Evolutionary conservation across 1,140 invertebrate species (phyloP).

Genomic region (Chrysopa pallens): DNA sequence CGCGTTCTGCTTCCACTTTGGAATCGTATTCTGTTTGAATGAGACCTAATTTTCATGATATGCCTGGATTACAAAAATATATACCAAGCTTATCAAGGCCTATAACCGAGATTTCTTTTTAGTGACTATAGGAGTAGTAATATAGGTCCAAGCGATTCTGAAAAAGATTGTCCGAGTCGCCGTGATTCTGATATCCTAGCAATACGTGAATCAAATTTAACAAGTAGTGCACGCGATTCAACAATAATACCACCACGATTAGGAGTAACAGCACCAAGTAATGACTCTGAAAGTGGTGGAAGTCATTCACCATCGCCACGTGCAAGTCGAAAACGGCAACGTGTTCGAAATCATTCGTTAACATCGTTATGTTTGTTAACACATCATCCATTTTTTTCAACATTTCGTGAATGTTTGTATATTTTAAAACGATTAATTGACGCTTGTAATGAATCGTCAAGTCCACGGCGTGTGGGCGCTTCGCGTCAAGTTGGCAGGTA

Average conservation of each 20-base stretch:
- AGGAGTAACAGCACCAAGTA: slow-evolving; percentile 44
- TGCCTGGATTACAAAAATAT: too few species aligned
- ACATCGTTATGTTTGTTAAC: slow-evolving; percentile 95
- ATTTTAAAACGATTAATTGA: slow-evolving; percentile 91
- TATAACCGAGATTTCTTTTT: too few species aligned
- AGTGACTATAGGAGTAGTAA: slow-evolving; percentile 85
- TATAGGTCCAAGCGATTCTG: slow-evolving; percentile 71
- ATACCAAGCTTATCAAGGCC: too few species aligned
- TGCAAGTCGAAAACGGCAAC: slow-evolving; percentile 60
- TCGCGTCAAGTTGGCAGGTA: slow-evolving; percentile 72
- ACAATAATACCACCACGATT: slow-evolving; percentile 41
- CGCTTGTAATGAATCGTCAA: slow-evolving; percentile 86
- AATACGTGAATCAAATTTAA: slow-evolving; percentile 13
- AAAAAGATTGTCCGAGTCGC: slow-evolving; percentile 55
- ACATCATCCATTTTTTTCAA: slow-evolving; percentile 97
- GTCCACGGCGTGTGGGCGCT: slow-evolving; percentile 70
- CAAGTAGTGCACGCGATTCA: slow-evolving; percentile 6
- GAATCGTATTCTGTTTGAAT: too few species aligned
- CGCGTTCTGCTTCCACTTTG: too few species aligned
- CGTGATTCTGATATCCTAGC: slow-evolving; percentile 41
- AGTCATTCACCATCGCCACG: slow-evolving; percentile 71
- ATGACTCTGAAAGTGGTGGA: slow-evolving; percentile 72
- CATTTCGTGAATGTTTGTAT: slow-evolving; percentile 92
- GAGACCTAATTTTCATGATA: too few species aligned
- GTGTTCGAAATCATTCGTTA: slow-evolving; percentile 73